Conservation (phyloP, 2,888 invertebrate species). For the Panopea generosa region DNA sequence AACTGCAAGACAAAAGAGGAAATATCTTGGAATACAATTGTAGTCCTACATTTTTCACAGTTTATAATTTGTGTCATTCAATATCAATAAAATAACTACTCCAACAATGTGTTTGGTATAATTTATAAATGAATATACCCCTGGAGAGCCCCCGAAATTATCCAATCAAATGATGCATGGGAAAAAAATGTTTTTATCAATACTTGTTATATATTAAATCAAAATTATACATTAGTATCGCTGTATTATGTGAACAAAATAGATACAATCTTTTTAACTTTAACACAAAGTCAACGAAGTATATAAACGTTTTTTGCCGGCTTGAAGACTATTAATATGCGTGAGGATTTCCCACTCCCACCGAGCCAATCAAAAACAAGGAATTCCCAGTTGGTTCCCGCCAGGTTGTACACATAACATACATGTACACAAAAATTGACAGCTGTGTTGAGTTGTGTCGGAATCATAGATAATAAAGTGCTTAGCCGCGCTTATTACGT, state of each 20-base stretch:
- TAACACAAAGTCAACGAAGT: background rate
- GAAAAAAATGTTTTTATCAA: background rate
- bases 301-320: background rate
- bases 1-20: background rate
- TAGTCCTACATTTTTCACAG: background rate
- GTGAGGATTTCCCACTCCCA: constrained; percentile 56
- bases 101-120: too few species aligned
- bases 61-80: background rate
- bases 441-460: constrained; percentile 28
- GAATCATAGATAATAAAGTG: too few species aligned
- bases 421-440: constrained; percentile 66
- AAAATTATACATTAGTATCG: background rate
- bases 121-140: background rate
- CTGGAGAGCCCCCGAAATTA: background rate
- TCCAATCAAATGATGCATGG: background rate
- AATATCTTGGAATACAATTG: background rate
- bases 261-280: too few species aligned
- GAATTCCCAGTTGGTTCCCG: constrained; percentile 73
- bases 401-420: constrained; percentile 65
- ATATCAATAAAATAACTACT: too few species aligned
- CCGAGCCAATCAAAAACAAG: constrained; percentile 68
- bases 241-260: too few species aligned
- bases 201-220: background rate
- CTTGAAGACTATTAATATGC: constrained; percentile 32
- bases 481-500: too few species aligned